phyloP scores from a whole-genome alignment of 2,797 vertebrate species.

The Sebastiscus albofasciatus region DNA sequence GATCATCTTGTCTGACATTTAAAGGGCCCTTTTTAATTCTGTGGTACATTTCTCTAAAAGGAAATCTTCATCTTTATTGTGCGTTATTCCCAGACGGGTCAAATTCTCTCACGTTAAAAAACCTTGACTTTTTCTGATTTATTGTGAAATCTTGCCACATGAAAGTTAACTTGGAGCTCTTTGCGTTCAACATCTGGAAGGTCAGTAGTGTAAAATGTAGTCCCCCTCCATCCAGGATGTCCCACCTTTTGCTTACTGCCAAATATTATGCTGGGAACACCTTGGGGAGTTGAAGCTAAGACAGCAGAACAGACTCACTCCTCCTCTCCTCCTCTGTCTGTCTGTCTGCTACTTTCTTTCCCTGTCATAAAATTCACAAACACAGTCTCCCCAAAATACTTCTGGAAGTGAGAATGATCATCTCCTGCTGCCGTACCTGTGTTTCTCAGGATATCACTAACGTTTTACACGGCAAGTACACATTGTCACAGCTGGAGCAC shows the following conservation, averaged over 20 bases:
- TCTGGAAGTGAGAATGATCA: conserved; percentile 12
- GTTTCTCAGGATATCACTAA: conserved; percentile 36
- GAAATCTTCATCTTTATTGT: neutral
- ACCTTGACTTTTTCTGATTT: neutral
- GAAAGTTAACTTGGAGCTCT: conserved; percentile 20
- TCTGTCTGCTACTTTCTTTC: neutral
- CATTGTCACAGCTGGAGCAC: conserved; percentile 48
- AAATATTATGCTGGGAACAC: conserved; percentile 13
- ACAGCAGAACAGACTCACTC: neutral
- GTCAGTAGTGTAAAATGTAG: neutral
- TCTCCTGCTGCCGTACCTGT: conserved; percentile 27
- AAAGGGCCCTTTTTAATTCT: neutral
- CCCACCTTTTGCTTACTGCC: neutral
- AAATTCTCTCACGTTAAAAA: neutral
- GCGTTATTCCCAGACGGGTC: neutral
- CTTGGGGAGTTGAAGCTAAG: neutral
- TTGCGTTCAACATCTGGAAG: neutral
- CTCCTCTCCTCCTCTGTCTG: neutral
- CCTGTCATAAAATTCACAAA: neutral
- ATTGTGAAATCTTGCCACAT: conserved; percentile 40
- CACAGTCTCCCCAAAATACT: neutral
- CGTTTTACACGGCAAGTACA: conserved; percentile 1
- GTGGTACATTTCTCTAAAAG: neutral
- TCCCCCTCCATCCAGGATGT: neutral
- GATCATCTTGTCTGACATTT: neutral